Conservation (phyloP, 2,888 invertebrate genomes). For the Erebia aethiops region DNA sequence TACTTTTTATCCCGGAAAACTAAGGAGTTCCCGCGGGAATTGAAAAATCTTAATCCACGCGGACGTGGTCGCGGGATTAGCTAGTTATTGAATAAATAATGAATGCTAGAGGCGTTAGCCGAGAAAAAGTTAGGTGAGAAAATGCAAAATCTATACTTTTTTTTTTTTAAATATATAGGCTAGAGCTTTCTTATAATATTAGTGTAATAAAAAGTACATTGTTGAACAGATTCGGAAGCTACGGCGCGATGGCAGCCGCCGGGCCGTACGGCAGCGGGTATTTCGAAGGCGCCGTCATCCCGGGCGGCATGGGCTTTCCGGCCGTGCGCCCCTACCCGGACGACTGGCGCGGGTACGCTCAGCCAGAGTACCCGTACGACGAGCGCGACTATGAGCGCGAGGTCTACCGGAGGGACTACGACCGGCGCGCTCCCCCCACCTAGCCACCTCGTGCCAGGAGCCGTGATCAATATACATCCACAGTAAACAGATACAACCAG, state of each 20-base stretch:
- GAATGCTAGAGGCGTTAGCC: too few species aligned
- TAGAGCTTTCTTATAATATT: too few species aligned
- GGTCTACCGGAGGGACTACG: slow-evolving; percentile 85
- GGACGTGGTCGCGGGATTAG: too few species aligned
- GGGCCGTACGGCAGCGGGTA: slow-evolving; percentile 68
- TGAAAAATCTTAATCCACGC: too few species aligned
- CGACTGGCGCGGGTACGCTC: slow-evolving; percentile 78
- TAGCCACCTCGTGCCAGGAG: slow-evolving; percentile 45
- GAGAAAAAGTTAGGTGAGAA: too few species aligned
- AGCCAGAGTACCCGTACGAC: slow-evolving; percentile 78
- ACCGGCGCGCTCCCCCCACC: slow-evolving; percentile 84
- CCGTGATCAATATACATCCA: slow-evolving; percentile 18
- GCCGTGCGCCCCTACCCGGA: slow-evolving; percentile 71
- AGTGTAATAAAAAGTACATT: neutral
- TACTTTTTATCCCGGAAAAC: too few species aligned
- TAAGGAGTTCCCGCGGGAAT: too few species aligned
- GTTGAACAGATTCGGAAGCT: slow-evolving; percentile 66
- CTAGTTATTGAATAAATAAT: too few species aligned
- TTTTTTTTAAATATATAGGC: too few species aligned
- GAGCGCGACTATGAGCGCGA: slow-evolving; percentile 82
- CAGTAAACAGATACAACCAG: too few species aligned
- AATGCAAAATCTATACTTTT: too few species aligned
- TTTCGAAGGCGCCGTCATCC: slow-evolving; percentile 73
- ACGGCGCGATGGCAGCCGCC: slow-evolving; percentile 68
- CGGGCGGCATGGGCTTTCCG: slow-evolving; percentile 79